Evolutionary conservation across 37 sponge, comb jelly and placozoan species (phyloP), one percentile per base, ranked within the genome.

Genomic region (Theonella swinhoei): DNA sequence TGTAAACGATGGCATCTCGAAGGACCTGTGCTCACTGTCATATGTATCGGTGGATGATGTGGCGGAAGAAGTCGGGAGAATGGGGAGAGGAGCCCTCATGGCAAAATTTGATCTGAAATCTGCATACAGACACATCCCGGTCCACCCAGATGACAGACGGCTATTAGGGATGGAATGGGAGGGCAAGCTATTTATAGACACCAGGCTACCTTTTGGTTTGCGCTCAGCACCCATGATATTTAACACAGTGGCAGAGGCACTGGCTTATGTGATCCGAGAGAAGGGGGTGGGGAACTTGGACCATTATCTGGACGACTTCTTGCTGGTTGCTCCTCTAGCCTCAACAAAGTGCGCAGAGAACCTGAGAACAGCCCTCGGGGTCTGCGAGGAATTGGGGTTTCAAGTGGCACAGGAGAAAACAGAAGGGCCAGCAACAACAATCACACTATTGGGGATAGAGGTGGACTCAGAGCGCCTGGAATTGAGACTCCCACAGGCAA

Each of bases 271-370:
- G 32, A 29, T 38, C 26, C 30, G 33, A 24, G 30, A 82, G 61
- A 39, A 24, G 36, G 70, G 81, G 23, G 39, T 82, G 19, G 23
- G 4, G 33, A 24, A 42, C 17, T 20, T 66, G 61, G 30, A 40
- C 39, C 83, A 82, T 20, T 73, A 73, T 37, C 63, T 82, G 33
- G 83, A 82, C 34, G 74, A 82, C 70, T 80, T 82, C 70, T 47
- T 14, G 11, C 14, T 47, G 54, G 54, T 47, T 47, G 54, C 54
- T 7, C 54, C 54, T 17, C 54, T 14, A 47, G 54, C 54, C 7
- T 47, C 54, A 14, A 17, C 54, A 14, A 14, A 17, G 54, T 47
- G 54, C 14, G 54, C 11, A 47, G 54, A 47, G 54, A 47, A 47
- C 54, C 32, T 54, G 32, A 0, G 34, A 25, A 61, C 58, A 4